A percentile compares a stretch with the other conserved stretches of the same genome.
phyloP scores from a whole-genome alignment of 2,113 vertebrate species.

The Brevimyrus niger region DNA sequence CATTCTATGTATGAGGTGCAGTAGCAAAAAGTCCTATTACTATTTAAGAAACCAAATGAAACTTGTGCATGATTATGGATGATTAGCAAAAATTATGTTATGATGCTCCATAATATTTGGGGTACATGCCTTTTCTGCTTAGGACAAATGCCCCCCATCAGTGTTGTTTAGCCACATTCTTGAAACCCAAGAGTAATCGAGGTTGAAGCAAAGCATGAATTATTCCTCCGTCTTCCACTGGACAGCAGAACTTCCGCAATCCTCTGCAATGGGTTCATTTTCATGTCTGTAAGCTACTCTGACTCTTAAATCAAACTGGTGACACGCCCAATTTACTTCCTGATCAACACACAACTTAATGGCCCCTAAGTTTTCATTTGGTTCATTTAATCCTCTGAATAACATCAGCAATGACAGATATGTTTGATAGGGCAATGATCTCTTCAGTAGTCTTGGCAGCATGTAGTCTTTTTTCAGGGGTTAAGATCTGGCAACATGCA shows the following conservation, averaged over 20 bases:
- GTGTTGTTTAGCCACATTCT: neutral
- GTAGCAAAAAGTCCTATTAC: neutral
- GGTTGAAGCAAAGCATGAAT: neutral
- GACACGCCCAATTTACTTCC: neutral
- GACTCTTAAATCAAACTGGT: neutral
- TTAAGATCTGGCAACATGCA: neutral
- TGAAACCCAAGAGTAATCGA: neutral
- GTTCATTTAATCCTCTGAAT: constrained; percentile 18
- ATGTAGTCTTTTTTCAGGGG: neutral
- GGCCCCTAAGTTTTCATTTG: neutral
- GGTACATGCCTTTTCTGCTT: neutral
- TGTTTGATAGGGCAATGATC: constrained; percentile 12
- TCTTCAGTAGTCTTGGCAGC: neutral
- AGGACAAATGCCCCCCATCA: neutral
- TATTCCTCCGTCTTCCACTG: neutral
- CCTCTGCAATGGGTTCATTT: neutral
- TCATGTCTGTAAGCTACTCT: neutral
- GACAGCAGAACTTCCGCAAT: neutral
- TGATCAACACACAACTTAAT: neutral
- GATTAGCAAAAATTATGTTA: neutral
- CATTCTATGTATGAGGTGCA: neutral
- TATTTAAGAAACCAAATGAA: neutral
- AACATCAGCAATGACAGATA: neutral
- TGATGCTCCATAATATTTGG: neutral
- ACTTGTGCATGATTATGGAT: neutral